These are phyloP conservation scores for Heterochromis multidens DNA, from an alignment of 2,113 vertebrate genomes.

Conservation along the genomic window DNA sequence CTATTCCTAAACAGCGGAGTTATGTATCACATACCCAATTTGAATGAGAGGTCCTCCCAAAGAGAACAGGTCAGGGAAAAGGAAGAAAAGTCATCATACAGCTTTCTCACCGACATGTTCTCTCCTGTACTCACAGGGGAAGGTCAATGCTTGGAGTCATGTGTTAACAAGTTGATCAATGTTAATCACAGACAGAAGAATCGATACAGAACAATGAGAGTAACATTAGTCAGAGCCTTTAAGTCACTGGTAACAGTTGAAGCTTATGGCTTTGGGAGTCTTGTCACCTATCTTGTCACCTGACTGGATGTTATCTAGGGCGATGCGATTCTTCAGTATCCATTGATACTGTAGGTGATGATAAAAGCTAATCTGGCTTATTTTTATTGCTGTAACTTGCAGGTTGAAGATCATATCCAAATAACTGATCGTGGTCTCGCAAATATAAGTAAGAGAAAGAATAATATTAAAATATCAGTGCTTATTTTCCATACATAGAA, in stretches of 20 bases:
- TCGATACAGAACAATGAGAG: slow-evolving; percentile 24
- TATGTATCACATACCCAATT: background rate
- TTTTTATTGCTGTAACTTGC: background rate
- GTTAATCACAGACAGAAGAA: slow-evolving; percentile 16
- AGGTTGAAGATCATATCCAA: background rate
- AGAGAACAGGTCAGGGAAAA: background rate
- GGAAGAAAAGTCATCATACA: background rate
- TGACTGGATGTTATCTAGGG: background rate
- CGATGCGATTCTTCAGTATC: background rate
- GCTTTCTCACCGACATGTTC: background rate
- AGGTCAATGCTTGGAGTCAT: slow-evolving; percentile 13
- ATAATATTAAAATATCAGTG: background rate
- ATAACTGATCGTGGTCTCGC: background rate
- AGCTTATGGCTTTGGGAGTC: background rate
- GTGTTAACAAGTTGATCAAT: slow-evolving; percentile 46
- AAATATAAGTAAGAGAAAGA: background rate
- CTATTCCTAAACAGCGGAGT: background rate
- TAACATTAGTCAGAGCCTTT: background rate
- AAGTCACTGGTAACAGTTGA: background rate
- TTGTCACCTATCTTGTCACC: background rate
- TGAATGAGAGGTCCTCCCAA: background rate
- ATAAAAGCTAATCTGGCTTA: background rate
- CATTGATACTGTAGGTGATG: background rate
- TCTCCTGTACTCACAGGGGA: background rate
- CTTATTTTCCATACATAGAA: background rate